Percentiles rank a stretch among this genome's conserved stretches.
These are phyloP conservation scores for Platalea minor DNA, from an alignment of 2,797 vertebrate genomes.

Conservation along the genomic window DNA sequence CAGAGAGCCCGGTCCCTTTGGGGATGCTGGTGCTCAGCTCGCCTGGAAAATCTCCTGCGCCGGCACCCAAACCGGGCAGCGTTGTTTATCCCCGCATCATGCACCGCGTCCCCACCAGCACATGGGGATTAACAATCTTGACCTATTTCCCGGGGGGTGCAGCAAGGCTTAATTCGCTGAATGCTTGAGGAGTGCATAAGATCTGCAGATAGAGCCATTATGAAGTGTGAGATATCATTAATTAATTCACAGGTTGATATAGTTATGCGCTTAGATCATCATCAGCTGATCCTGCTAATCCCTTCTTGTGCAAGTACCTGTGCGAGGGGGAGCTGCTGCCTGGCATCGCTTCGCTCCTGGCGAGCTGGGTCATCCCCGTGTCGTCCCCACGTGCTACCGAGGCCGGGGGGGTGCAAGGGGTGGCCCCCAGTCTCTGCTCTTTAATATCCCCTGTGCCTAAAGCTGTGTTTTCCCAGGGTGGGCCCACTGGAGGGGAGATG, in stretches of 20 bases:
- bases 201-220: constrained; percentile 17
- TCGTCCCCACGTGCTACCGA: neutral
- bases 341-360: neutral
- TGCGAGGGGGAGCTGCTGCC: constrained; percentile 9
- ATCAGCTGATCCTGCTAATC: constrained; percentile 59
- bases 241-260: constrained; percentile 52
- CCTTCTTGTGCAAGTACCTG: constrained; percentile 41
- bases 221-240: neutral
- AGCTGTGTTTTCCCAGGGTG: rapidly evolving
- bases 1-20: neutral
- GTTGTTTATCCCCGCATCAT: neutral
- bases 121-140: neutral
- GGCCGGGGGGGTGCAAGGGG: neutral
- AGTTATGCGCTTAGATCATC: constrained; percentile 57
- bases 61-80: neutral
- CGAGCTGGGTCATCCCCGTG: rapidly evolving
- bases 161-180: neutral
- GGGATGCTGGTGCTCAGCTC: neutral
- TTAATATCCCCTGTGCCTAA: neutral
- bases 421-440: neutral
- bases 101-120: neutral
- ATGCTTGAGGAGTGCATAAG: neutral
- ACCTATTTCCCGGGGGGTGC: constrained; percentile 13
- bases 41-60: neutral
- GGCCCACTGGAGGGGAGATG: neutral